Percentiles rank a stretch among this genome's conserved stretches.
phyloP scores from a whole-genome alignment of 2,888 invertebrate species.

The Drosophila nr. perissopoda region DNA sequence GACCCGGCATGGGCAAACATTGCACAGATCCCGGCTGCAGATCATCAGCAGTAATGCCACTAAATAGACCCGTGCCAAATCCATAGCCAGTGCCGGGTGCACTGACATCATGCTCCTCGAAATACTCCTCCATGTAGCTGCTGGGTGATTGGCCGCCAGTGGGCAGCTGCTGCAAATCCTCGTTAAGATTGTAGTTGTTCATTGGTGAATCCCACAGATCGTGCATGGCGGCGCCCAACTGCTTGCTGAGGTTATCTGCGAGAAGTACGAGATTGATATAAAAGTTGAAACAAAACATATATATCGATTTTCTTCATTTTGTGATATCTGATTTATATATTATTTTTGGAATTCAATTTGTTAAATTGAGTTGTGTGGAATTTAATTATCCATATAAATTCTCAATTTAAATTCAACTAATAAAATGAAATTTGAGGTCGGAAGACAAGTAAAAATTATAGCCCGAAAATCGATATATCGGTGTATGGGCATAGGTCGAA shows the following conservation, averaged over 20 bases:
- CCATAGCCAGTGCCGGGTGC: conserved; percentile 61
- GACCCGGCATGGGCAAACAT: conserved; percentile 94
- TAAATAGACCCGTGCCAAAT: conserved; percentile 78
- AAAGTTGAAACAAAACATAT: not conserved
- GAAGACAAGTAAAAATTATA: no score
- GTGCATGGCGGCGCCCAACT: conserved; percentile 89
- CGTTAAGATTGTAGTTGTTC: conserved; percentile 52
- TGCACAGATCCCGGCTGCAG: conserved; percentile 85
- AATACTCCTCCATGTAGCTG: conserved; percentile 90
- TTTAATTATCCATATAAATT: not conserved
- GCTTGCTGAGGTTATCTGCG: conserved; percentile 90
- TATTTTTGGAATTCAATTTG: not conserved
- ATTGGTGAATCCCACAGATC: conserved; percentile 87
- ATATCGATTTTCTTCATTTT: no score
- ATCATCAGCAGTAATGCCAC: conserved; percentile 81
- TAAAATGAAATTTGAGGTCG: no score
- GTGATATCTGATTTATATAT: not conserved
- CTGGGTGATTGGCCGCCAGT: conserved; percentile 60
- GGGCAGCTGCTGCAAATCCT: conserved; percentile 54
- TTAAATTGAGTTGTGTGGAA: not conserved
- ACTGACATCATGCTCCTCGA: conserved; percentile 87
- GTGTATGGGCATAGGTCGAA: no score
- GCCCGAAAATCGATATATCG: no score
- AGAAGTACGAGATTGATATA: not conserved
- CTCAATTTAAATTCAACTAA: not conserved